These are phyloP conservation scores for Uromys caudimaculatus DNA, from an alignment of 2,797 vertebrate genomes.

Conservation along the genomic window DNA sequence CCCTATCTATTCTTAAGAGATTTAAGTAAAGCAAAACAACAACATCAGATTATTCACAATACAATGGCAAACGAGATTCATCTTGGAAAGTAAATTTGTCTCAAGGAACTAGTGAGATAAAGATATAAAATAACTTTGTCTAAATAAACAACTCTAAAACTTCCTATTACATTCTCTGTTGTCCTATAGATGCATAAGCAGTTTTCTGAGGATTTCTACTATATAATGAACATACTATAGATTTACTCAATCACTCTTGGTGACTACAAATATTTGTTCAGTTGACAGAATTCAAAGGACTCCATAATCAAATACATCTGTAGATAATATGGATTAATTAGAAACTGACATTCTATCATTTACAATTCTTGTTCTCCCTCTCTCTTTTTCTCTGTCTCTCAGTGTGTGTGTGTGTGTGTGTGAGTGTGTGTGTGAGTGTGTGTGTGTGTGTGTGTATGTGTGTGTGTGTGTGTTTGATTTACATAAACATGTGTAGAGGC, in stretches of 20 bases:
- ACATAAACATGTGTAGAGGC: background rate
- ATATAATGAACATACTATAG: background rate
- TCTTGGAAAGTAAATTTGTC: background rate
- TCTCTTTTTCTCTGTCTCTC: background rate
- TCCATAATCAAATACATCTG: background rate
- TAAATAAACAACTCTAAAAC: background rate
- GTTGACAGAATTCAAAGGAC: background rate
- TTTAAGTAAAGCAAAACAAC: background rate
- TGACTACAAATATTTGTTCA: background rate
- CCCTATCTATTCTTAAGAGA: conserved; percentile 1
- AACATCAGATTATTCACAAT: background rate
- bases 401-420: background rate
- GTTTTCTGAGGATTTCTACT: background rate
- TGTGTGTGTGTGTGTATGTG: background rate
- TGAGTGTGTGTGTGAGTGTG: background rate
- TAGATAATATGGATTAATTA: background rate
- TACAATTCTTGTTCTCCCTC: background rate
- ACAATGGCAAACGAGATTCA: background rate
- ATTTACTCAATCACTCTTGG: background rate
- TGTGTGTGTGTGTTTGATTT: background rate
- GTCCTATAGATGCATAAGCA: background rate
- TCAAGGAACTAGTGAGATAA: background rate
- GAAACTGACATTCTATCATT: background rate
- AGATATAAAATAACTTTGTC: background rate
- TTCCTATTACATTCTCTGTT: background rate